Evolutionary conservation across 2,797 vertebrate species (phyloP).

Genomic region (Scyliorhinus canicula): DNA sequence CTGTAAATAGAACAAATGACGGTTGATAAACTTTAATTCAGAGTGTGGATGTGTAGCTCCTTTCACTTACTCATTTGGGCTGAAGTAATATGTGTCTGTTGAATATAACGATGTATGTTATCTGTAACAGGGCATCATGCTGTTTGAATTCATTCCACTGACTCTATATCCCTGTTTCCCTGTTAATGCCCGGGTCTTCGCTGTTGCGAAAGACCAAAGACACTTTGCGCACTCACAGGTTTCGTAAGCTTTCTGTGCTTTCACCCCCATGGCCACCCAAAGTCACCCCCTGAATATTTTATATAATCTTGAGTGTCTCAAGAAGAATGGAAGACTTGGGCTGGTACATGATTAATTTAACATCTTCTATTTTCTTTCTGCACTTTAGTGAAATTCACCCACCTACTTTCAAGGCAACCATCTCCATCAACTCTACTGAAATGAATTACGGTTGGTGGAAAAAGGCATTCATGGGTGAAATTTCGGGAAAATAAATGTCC

Average conservation of each 20-base stretch:
- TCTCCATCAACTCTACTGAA: constrained; percentile 51
- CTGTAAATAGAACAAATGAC: neutral
- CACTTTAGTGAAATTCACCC: constrained; percentile 64
- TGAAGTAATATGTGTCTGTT: constrained; percentile 3
- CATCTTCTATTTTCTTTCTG: constrained; percentile 64
- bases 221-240: constrained; percentile 64
- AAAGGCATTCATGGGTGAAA: constrained; percentile 48
- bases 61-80: neutral
- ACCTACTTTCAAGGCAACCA: constrained; percentile 57
- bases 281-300: constrained; percentile 85
- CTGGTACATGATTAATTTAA: constrained; percentile 96
- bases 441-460: constrained; percentile 40
- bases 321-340: constrained; percentile 93
- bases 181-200: constrained; percentile 34
- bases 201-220: constrained; percentile 56
- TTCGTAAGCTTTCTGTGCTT: constrained; percentile 62
- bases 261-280: constrained; percentile 66
- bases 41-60: neutral
- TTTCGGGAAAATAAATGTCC: neutral
- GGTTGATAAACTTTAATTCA: neutral
- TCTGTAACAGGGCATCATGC: constrained; percentile 50
- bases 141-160: neutral
- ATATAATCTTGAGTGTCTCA: constrained; percentile 84
- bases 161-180: neutral
- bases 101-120: neutral